Base-by-base conservation (phyloP, 2,888 invertebrate species). In the Dusona sp. region DNA sequence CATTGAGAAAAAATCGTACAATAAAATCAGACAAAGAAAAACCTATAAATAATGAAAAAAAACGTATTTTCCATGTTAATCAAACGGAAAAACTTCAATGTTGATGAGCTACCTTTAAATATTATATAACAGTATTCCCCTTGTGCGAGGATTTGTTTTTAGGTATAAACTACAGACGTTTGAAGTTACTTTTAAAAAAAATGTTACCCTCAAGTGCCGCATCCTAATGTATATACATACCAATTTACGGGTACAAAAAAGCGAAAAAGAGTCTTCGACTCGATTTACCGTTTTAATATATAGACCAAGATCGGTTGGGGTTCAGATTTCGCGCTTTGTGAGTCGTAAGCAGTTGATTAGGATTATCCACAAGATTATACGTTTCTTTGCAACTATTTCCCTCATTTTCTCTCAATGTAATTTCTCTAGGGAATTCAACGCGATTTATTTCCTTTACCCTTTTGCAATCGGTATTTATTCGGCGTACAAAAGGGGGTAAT, bases 331-430 rank as follows among this genome's bases (percentile, higher is more conserved):
- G 86, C 88, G 87, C 86, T 84, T 79, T 64, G 79, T 54, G 87
- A 89, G 86, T 87, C 88, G 88, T 87, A 89, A 91, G 88, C 88
- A 88, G 90, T 90, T 92, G 89, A 92, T 92, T 92, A 91, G 91
- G 91, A 92, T 92, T 91, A 92, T 92, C 90, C 90, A 78, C 78
- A 87, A 88, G 91, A 91, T 91, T 91, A 90, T 88, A 86, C 84
- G 72, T 73, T 82, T 83, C 36, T 78, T 84, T 81, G 83, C 11
- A 65, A 16, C 79, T 38, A 57, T 74, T 67, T 78, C 67, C n/a
- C 42, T 61, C 73, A 79, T 79, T 74, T 79, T 82, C 61, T 64
- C 51, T 61, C 54, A n/a, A 36, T 42, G n/a, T 70, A 8, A 25
- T 65, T 68, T 68, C 36, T n/a, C 75, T 77, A 1, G 29, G 54